A percentile compares a stretch with the other conserved stretches of the same genome.
These are phyloP conservation scores for Sarcophilus harrisii DNA, from an alignment of 2,797 vertebrate genomes.

Conservation along the genomic window DNA sequence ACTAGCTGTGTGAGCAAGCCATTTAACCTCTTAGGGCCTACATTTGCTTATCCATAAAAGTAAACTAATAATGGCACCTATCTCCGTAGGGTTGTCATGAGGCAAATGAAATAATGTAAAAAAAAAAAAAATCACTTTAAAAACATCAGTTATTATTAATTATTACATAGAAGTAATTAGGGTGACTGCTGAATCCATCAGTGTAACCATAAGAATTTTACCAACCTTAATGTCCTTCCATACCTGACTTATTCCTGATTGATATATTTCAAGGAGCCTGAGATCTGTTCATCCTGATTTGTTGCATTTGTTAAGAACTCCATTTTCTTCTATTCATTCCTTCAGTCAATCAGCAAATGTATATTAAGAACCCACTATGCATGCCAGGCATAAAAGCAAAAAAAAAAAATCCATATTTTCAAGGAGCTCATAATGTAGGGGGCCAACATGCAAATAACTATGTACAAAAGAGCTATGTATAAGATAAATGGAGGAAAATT, in stretches of 20 bases:
- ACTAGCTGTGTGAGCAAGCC: slow-evolving; percentile 4
- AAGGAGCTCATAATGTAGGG: neutral
- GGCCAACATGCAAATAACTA: neutral
- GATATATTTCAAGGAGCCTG: neutral
- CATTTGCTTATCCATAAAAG: neutral
- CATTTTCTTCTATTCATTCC: neutral
- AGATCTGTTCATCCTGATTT: neutral
- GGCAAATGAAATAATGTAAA: neutral
- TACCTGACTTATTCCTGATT: neutral
- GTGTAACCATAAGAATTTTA: neutral
- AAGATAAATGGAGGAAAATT: neutral
- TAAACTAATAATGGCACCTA: neutral
- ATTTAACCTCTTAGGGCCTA: neutral
- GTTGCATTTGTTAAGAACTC: neutral
- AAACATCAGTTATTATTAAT: neutral
- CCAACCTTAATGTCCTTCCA: neutral
- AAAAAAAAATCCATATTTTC: neutral
- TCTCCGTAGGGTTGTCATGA: neutral
- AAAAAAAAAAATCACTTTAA: neutral
- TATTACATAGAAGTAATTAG: neutral
- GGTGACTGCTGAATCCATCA: neutral
- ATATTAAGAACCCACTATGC: neutral
- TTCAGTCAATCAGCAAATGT: neutral
- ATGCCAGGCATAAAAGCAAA: neutral
- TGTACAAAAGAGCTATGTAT: neutral